Percentiles rank a stretch among this genome's conserved stretches.
Evolutionary conservation across 1,140 invertebrate species (phyloP).

Genomic region (Spodoptera frugiperda): DNA sequence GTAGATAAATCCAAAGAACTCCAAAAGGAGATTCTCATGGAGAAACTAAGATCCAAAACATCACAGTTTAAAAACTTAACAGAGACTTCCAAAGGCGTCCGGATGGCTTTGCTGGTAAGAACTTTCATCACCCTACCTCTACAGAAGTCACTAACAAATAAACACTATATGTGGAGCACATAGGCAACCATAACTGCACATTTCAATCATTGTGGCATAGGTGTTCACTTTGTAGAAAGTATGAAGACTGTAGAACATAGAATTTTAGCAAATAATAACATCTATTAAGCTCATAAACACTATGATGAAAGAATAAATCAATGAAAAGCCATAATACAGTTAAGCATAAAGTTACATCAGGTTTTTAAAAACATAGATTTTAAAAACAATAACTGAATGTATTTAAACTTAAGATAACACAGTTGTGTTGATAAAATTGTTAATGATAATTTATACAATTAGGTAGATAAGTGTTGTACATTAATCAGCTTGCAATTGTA

Average conservation of each 20-base stretch:
- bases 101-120: slow-evolving; percentile 93
- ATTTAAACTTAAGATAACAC: too few relatives aligned
- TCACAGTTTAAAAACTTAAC: slow-evolving; percentile 92
- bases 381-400: too few relatives aligned
- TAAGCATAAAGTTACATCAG: too few relatives aligned
- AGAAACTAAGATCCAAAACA: slow-evolving; percentile 93
- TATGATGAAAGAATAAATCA: too few relatives aligned
- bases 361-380: too few relatives aligned
- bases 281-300: too few relatives aligned
- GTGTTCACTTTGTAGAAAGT: not conserved
- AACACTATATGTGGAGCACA: not conserved
- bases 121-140: slow-evolving; percentile 5
- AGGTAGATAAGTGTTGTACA: too few relatives aligned
- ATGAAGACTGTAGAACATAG: too few relatives aligned
- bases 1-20: slow-evolving; percentile 90
- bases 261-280: not conserved
- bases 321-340: too few relatives aligned
- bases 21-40: slow-evolving; percentile 94
- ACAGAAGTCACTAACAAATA: not conserved
- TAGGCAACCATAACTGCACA: not conserved
- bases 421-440: too few relatives aligned
- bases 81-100: slow-evolving; percentile 94
- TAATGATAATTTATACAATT: too few relatives aligned
- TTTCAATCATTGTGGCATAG: not conserved
- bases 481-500: too few relatives aligned